Evolutionary conservation across 1,140 invertebrate genomes (phyloP), one percentile per base, ranked within the genome.

Genomic region (Drosophila willistoni): DNA sequence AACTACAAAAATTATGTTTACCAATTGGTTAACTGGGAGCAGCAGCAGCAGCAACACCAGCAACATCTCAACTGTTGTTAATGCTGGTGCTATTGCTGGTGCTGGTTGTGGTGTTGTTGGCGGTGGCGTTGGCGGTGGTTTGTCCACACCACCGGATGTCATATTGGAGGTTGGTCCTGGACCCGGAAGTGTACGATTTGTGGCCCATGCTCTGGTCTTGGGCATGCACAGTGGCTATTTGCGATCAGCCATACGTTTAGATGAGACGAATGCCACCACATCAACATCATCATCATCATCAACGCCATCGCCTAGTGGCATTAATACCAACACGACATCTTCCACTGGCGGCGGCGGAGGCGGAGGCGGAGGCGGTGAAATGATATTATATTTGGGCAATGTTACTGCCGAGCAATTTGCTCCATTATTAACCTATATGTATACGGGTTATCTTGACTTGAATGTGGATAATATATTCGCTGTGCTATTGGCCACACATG

Each of bases 351-450:
- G 44, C 3, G 64, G 93, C 80, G 73, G 3, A 4, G 0, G 3
- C 14, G 44, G 44, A 1, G 64, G 93, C 80, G 73, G 3, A 4
- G 44, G 44, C 9, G 64, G 93, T 80, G 73, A 93, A 86, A 66
- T 92, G 82, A 14, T 94, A 75, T 92, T 94, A 9, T 90, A 92
- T 51, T 92, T 95, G 34, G 93, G 94, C 25, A 94, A 94, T 79
- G 93, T 95, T 0, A 94, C 92, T 2, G 94, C 95, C 1, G 95
- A 96, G 68, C 95, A 95, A 51, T 96, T 96, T 80, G 95, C 95
- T 1, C 95, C 95, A 0, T 83, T 96, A 2, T 92, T 96, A 1
- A 95, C 95, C 9, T 96, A 95, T 90, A 96, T 96, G 95, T 96
- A 96, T 91, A 96, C 95, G 2, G 96, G 96, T 1, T 94, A 94